Conservation (phyloP, 2,113 vertebrate species). For the Embiotoca jacksoni region DNA sequence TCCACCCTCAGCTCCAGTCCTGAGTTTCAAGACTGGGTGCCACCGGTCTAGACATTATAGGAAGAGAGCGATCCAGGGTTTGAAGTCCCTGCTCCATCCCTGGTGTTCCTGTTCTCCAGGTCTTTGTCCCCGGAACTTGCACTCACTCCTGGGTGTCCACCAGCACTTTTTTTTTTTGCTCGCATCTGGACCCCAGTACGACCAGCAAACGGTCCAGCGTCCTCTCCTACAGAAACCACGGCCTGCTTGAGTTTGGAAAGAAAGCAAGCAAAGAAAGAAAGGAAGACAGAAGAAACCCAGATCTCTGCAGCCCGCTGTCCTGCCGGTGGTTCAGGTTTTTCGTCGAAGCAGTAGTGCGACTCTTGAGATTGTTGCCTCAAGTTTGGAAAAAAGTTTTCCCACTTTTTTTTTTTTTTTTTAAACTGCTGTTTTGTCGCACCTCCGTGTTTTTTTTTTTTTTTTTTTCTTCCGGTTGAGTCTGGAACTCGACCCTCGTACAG, state of each 20-base stretch:
- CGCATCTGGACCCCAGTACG: constrained; percentile 80
- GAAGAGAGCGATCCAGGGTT: background rate
- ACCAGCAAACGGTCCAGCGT: constrained; percentile 58
- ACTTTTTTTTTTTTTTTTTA: constrained; percentile 17
- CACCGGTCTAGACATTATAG: constrained; percentile 26
- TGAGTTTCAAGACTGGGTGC: constrained; percentile 54
- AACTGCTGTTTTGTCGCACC: background rate
- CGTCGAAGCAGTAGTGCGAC: constrained; percentile 45
- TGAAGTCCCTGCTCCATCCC: constrained; percentile 76
- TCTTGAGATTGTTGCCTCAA: constrained; percentile 41
- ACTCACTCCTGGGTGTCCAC: constrained; percentile 71
- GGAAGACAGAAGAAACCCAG: constrained; percentile 6
- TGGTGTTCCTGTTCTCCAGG: constrained; percentile 78
- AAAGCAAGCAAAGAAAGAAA: constrained; percentile 27
- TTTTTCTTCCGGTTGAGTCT: constrained; percentile 11
- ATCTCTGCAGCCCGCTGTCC: constrained; percentile 1
- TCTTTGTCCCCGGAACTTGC: constrained; percentile 85
- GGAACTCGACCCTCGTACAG: constrained; percentile 38
- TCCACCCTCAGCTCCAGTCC: constrained; percentile 67
- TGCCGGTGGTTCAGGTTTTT: constrained; percentile 29
- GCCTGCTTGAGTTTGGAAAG: constrained; percentile 54
- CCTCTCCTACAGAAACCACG: constrained; percentile 57
- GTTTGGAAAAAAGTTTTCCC: constrained; percentile 37
- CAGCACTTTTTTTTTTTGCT: constrained; percentile 52
- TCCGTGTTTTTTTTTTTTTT: constrained; percentile 13